Conservation (phyloP, 2,797 vertebrate species). For the Xyrichtys novacula region DNA sequence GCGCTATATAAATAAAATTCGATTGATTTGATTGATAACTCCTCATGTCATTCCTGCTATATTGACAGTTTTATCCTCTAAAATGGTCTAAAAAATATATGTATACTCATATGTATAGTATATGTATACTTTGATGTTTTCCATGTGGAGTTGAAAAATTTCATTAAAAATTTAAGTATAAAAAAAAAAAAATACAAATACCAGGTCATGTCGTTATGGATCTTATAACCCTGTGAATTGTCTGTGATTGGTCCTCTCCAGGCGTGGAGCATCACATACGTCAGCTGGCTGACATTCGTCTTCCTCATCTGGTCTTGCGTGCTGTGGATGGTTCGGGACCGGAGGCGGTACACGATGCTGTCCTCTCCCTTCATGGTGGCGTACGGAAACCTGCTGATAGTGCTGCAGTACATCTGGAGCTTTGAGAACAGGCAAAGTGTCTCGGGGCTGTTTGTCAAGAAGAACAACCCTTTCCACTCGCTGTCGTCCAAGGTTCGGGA, state of each 20-base stretch:
- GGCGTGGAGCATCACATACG: slow-evolving; percentile 98
- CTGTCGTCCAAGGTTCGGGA: slow-evolving; percentile 91
- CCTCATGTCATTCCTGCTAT: too few relatives aligned
- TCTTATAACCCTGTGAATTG: neutral
- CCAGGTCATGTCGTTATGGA: neutral
- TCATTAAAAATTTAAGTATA: too few relatives aligned
- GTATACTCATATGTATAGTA: too few relatives aligned
- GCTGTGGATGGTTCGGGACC: slow-evolving; percentile 95
- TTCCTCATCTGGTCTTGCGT: slow-evolving; percentile 96
- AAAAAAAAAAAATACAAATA: too few relatives aligned
- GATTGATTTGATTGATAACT: too few relatives aligned
- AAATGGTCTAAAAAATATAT: too few relatives aligned
- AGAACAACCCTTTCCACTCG: slow-evolving; percentile 85
- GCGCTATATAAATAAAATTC: too few relatives aligned
- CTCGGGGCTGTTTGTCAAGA: slow-evolving; percentile 87
- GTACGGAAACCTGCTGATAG: slow-evolving; percentile 92
- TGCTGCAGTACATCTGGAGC: slow-evolving; percentile 95
- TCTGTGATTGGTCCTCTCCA: slow-evolving; percentile 55
- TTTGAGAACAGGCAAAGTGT: slow-evolving; percentile 85
- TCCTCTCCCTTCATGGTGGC: slow-evolving; percentile 97
- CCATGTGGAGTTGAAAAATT: too few relatives aligned
- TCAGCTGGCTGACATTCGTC: slow-evolving; percentile 97
- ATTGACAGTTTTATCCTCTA: too few relatives aligned
- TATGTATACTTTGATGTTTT: too few relatives aligned
- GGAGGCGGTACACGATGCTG: slow-evolving; percentile 95